These are phyloP conservation scores for Drosophila lutescens DNA, from an alignment of 2,888 invertebrate genomes.

Conservation along the genomic window DNA sequence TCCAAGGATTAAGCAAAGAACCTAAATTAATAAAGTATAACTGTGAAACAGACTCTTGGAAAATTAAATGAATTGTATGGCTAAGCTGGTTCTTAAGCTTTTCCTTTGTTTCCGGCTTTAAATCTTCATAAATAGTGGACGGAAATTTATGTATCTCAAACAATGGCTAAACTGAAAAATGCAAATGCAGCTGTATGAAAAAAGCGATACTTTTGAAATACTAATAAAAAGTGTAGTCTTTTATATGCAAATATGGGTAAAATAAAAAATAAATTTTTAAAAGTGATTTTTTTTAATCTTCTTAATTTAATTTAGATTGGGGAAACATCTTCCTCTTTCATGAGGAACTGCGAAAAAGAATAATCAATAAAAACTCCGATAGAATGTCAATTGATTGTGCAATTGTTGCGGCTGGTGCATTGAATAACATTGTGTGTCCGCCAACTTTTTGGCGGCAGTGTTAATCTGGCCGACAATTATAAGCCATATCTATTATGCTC, in stretches of 20 bases:
- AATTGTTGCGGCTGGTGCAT: constrained; percentile 8
- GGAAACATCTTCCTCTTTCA: no score
- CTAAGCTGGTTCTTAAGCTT: constrained; percentile 5
- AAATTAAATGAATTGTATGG: constrained; percentile 5
- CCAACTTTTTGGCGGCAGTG: constrained; percentile 27
- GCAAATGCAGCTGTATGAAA: background rate
- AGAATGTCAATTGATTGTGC: constrained; percentile 7
- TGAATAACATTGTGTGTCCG: constrained; percentile 17
- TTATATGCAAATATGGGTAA: no score
- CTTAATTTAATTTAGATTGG: no score
- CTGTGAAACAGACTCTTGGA: background rate
- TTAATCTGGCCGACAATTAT: constrained; percentile 32
- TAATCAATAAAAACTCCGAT: constrained; percentile 6
- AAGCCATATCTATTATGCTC: constrained; percentile 46
- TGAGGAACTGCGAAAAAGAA: no score
- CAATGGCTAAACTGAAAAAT: constrained; percentile 5
- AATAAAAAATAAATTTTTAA: no score
- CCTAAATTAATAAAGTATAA: constrained; percentile 27
- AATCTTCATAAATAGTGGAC: constrained; percentile 1
- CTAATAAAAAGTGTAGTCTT: background rate
- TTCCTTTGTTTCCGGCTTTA: background rate
- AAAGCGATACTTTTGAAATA: background rate
- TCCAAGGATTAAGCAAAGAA: constrained; percentile 18
- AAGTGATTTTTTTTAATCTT: no score
- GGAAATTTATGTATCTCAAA: background rate